Evolutionary conservation across 2,888 invertebrate species (phyloP), one percentile per base, ranked within the genome.

Genomic region (Lasioglossum oenotherae): DNA sequence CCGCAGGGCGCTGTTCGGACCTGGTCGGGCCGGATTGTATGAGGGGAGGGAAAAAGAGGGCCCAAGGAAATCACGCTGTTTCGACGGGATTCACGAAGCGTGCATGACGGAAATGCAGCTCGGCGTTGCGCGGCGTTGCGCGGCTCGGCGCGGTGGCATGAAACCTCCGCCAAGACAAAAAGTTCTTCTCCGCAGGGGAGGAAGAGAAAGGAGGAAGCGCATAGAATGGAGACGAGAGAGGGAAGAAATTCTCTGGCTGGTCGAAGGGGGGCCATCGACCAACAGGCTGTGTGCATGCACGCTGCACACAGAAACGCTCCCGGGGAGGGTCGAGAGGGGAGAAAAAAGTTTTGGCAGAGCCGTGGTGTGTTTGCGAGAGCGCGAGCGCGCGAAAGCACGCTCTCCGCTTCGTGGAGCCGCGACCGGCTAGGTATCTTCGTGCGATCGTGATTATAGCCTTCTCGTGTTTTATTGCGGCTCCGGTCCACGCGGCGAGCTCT

Each of bases 401-500:
- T 31, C 31, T 35, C 74, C 85, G 81, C 84, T 84, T 69, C 82
- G 83, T 81, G 86, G 86, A 91, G 87, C 82, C 84, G 87, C 81
- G 79, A 81, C 57, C 85, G 78, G 80, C 87, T 90, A 91, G 91
- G 87, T 88, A 89, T 78, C 80, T 85, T 78, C 81, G 81, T 80
- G 82, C 92, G 91, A 92, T 91, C 93, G 88, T 94, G 93, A 94
- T 94, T 93, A 93, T 93, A 92, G 91, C 85, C 92, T 93, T 93
- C 93, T 92, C 93, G 92, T 93, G 92, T 92, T 93, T 94, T 92
- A 93, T 92, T 91, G 93, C 93, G 91, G 92, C 92, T 88, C 91
- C 86, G 91, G 27, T 78, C 77, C 74, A 23, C 78, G 38, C n/a
- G 14, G 71, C 53, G 53, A 67, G 69, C 69, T 23, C 64, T 64